Conservation (phyloP, 2,888 invertebrate species). For the Ellobium chinense region DNA sequence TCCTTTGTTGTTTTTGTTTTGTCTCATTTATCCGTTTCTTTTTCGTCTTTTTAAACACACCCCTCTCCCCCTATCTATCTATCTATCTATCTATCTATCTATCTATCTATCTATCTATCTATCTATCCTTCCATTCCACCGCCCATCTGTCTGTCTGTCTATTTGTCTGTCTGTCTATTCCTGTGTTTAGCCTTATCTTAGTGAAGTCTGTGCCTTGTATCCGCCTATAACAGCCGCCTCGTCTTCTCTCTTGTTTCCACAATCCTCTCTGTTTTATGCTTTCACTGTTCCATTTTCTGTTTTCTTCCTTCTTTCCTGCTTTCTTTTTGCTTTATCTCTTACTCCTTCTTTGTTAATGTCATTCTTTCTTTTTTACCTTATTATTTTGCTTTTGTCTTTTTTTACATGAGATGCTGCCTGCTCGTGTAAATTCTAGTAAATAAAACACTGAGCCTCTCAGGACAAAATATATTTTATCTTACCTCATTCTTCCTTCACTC, state of each 20-base stretch:
- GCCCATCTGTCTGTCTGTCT: background rate
- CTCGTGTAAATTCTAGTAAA: too few species aligned
- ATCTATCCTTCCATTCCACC: background rate
- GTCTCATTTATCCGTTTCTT: too few species aligned
- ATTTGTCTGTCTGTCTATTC: background rate
- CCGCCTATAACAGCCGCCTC: background rate
- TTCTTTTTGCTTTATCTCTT: background rate
- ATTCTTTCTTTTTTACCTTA: too few species aligned
- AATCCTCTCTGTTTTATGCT: background rate
- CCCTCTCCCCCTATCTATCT: background rate
- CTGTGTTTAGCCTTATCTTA: background rate
- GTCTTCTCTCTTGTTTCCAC: background rate
- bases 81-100: background rate
- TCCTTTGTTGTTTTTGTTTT: too few species aligned
- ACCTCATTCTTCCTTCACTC: too few species aligned
- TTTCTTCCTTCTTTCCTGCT: background rate
- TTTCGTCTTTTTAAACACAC: too few species aligned
- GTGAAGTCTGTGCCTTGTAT: background rate
- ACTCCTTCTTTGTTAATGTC: background rate
- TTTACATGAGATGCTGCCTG: too few species aligned
- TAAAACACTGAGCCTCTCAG: too few species aligned
- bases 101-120: background rate
- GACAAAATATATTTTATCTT: too few species aligned
- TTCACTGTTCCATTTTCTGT: background rate
- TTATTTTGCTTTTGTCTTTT: too few species aligned